Conservation (phyloP, 2,888 invertebrate species). For the Pedicia rivosa region DNA sequence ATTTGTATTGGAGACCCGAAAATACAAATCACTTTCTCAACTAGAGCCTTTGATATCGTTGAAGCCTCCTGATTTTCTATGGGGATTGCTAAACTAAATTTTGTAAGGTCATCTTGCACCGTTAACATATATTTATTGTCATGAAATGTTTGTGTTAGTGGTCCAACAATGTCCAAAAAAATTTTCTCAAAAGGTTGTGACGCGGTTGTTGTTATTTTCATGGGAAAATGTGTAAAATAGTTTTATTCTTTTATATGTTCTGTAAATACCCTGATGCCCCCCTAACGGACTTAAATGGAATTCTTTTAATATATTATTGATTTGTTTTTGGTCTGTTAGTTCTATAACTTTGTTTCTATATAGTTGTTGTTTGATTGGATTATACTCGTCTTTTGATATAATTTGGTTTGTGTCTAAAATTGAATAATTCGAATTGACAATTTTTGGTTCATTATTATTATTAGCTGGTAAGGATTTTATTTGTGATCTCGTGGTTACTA, state of each 20-base stretch:
- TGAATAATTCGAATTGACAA: no score
- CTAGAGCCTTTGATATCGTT: constrained; percentile 20
- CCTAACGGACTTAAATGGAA: constrained; percentile 11
- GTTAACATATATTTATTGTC: constrained; percentile 16
- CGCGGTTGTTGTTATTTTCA: constrained; percentile 17
- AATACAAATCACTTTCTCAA: no score
- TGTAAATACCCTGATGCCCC: constrained; percentile 14
- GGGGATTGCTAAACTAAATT: constrained; percentile 16
- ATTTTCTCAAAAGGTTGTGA: constrained; percentile 17
- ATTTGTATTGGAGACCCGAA: no score
- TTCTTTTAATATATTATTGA: constrained; percentile 10
- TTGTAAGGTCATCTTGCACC: constrained; percentile 16
- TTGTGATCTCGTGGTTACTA: no score
- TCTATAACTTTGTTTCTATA: no score
- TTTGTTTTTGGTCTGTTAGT: no score
- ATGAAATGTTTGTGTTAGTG: constrained; percentile 13
- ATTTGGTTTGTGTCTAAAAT: no score
- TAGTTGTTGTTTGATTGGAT: no score
- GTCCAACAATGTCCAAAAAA: constrained; percentile 18
- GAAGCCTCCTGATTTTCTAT: constrained; percentile 17
- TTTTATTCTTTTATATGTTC: constrained; percentile 16
- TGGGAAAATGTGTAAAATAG: constrained; percentile 16
- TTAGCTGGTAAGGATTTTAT: no score
- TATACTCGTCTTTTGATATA: no score
- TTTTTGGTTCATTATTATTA: no score